phyloP scores from a whole-genome alignment of 2,888 invertebrate genomes.

The Pyrocoelia pectoralis region DNA sequence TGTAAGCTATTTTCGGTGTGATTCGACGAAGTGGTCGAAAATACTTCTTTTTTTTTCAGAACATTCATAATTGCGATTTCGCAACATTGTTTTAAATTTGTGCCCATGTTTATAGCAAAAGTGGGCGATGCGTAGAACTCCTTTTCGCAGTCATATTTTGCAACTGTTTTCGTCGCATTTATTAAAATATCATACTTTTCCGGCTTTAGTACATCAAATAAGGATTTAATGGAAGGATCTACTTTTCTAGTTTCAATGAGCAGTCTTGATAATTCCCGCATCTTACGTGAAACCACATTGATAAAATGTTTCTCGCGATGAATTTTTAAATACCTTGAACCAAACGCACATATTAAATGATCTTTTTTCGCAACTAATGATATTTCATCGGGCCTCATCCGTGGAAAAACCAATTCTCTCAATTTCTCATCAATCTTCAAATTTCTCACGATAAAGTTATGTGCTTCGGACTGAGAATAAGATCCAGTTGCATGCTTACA shows the following conservation, averaged over 20 bases:
- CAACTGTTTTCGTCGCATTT: conserved; percentile 30
- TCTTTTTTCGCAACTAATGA: conserved; percentile 24
- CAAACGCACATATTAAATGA: conserved; percentile 20
- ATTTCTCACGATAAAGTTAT: background rate
- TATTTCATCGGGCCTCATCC: conserved; percentile 30
- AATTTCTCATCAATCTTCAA: conserved; percentile 14
- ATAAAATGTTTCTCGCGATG: conserved; percentile 37
- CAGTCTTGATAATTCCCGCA: conserved; percentile 35
- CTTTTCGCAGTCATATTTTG: conserved; percentile 23
- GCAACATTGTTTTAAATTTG: conserved; percentile 34
- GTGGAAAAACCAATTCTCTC: conserved; percentile 26
- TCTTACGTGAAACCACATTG: conserved; percentile 33
- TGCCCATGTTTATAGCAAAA: conserved; percentile 33
- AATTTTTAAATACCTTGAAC: conserved; percentile 30
- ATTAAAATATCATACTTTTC: conserved; percentile 33
- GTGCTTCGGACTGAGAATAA: background rate
- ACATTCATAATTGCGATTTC: conserved; percentile 23
- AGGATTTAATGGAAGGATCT: conserved; percentile 18
- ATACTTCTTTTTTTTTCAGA: background rate
- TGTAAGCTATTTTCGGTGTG: conserved; percentile 17
- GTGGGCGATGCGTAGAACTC: conserved; percentile 25
- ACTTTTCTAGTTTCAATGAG: conserved; percentile 32
- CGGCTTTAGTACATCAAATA: conserved; percentile 27
- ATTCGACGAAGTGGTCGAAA: conserved; percentile 12
- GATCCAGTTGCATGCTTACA: background rate